Evolutionary conservation across 1,140 invertebrate species (phyloP).

Genomic region (Lordiphosa collinella): DNA sequence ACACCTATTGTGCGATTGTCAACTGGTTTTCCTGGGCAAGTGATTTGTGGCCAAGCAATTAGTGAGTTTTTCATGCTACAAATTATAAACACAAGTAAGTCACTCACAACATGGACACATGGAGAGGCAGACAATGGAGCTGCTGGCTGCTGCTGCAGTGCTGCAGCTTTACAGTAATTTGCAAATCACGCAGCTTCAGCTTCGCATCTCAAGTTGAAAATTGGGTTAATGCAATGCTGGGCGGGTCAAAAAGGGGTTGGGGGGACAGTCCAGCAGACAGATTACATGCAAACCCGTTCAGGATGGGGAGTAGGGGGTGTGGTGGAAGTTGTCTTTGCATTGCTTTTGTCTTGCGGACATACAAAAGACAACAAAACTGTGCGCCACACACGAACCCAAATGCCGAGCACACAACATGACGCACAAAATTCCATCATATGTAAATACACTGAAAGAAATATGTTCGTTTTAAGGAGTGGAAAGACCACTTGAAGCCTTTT

Average conservation of each 20-base stretch:
- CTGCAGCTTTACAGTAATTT: slow-evolving; percentile 41
- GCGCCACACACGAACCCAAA: slow-evolving; percentile 54
- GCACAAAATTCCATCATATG: slow-evolving; percentile 52
- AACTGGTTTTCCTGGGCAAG: slow-evolving; percentile 7
- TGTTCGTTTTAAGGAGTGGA: too few species aligned
- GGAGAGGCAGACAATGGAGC: slow-evolving; percentile 36
- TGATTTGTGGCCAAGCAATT: slow-evolving; percentile 23
- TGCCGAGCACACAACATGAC: slow-evolving; percentile 46
- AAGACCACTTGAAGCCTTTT: too few species aligned
- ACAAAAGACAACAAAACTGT: slow-evolving; percentile 73
- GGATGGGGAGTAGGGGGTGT: slow-evolving; percentile 6
- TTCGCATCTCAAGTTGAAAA: slow-evolving; percentile 70
- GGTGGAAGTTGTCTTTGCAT: slow-evolving; percentile 46
- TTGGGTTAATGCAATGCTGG: slow-evolving; percentile 73
- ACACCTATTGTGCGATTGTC: slow-evolving; percentile 33
- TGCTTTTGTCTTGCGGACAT: slow-evolving; percentile 65
- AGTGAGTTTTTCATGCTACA: slow-evolving; percentile 31
- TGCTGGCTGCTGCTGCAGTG: slow-evolving; percentile 15
- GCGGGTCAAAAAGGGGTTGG: slow-evolving; percentile 2
- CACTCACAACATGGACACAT: slow-evolving; percentile 33
- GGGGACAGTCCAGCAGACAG: slow-evolving; percentile 29
- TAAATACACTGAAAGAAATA: background rate
- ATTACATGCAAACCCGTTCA: slow-evolving; percentile 62
- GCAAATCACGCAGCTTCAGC: slow-evolving; percentile 69
- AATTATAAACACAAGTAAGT: slow-evolving; percentile 41